A percentile compares a stretch with the other conserved stretches of the same genome.
Conservation (phyloP, 2,797 vertebrate genomes). For the Hephaestus fuliginosus region DNA sequence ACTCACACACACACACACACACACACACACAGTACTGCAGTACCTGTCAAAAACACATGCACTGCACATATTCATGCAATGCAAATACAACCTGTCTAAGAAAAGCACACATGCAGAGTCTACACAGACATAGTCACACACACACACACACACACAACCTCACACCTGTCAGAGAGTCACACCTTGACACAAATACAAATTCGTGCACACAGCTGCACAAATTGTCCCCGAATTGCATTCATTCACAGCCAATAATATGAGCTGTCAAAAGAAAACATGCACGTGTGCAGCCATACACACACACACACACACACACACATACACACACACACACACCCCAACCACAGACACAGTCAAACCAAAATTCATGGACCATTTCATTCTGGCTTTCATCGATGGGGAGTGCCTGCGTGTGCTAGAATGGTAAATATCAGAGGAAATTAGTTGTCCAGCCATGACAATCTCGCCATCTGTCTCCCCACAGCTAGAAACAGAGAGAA, state of each 20-base stretch:
- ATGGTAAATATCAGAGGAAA: slow-evolving; percentile 65
- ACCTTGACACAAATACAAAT: slow-evolving; percentile 36
- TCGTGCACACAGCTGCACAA: slow-evolving; percentile 29
- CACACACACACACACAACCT: background rate
- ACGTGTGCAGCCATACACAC: slow-evolving; percentile 11
- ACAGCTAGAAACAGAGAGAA: slow-evolving; percentile 32
- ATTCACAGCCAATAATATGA: slow-evolving; percentile 45
- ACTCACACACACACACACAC: no score
- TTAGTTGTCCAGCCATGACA: slow-evolving; percentile 58
- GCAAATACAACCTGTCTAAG: slow-evolving; percentile 22
- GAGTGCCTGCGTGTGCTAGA: slow-evolving; percentile 35
- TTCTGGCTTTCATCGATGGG: slow-evolving; percentile 43
- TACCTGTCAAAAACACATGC: slow-evolving; percentile 14
- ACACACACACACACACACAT: slow-evolving; percentile 7
- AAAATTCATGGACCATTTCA: slow-evolving; percentile 51
- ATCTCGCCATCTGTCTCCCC: slow-evolving; percentile 51
- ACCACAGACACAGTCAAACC: background rate
- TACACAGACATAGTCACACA: no score
- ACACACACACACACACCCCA: background rate
- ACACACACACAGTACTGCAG: background rate
- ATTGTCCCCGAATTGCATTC: slow-evolving; percentile 33
- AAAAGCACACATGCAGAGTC: background rate
- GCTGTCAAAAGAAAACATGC: slow-evolving; percentile 32
- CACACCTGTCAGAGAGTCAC: slow-evolving; percentile 28
- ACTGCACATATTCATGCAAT: slow-evolving; percentile 8